Conservation (phyloP, 1,140 invertebrate species). For the Muscidifurax raptorellus region DNA sequence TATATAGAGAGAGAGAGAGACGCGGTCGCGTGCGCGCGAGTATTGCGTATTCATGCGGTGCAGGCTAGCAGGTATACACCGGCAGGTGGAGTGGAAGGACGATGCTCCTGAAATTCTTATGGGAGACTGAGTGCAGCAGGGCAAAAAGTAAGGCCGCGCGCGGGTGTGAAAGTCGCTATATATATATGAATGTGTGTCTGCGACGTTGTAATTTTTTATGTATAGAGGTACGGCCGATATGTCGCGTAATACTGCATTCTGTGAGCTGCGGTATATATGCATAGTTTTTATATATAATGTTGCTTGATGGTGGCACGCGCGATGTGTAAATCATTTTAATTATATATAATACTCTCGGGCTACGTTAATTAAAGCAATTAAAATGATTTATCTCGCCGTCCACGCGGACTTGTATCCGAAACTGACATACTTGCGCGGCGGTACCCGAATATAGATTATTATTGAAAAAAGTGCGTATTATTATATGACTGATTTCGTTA, state of each 20-base stretch:
- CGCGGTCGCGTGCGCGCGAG: not conserved
- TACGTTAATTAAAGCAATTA: not conserved
- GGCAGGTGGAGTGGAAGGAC: not conserved
- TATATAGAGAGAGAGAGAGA: too few species aligned
- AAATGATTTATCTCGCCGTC: not conserved
- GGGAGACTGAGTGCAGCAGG: not conserved
- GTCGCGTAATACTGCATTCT: too few species aligned
- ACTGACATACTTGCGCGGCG: not conserved
- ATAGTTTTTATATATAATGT: too few species aligned
- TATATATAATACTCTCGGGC: not conserved
- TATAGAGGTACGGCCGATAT: too few species aligned
- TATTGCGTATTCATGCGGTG: constrained; percentile 16
- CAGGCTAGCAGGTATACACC: not conserved
- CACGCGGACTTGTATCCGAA: not conserved
- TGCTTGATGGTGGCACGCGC: too few species aligned
- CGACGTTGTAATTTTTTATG: too few species aligned
- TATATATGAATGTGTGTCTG: too few species aligned
- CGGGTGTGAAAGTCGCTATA: not conserved
- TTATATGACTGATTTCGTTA: not conserved
- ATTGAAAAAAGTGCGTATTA: too few species aligned
- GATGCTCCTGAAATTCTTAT: constrained; percentile 10
- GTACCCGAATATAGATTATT: too few species aligned
- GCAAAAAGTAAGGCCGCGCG: not conserved
- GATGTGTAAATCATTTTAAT: not conserved
- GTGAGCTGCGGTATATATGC: too few species aligned